A percentile compares a stretch with the other conserved stretches of the same genome.
These are phyloP conservation scores for Brachionus asplanchnoidis DNA, from an alignment of 1,140 invertebrate genomes.

Conservation along the genomic window DNA sequence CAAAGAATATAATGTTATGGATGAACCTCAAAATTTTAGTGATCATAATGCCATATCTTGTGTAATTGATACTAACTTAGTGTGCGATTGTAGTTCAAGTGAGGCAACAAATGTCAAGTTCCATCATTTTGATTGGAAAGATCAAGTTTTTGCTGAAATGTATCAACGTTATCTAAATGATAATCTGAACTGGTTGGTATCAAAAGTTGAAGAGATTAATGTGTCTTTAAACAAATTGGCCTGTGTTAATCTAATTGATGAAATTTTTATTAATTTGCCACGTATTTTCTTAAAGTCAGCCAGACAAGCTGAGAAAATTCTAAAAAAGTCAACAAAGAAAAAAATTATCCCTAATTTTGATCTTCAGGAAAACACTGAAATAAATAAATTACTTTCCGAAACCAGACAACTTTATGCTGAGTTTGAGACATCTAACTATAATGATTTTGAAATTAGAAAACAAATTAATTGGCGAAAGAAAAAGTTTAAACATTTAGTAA, in stretches of 20 bases:
- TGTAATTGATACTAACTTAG: background rate
- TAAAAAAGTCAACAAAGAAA: background rate
- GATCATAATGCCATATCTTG: background rate
- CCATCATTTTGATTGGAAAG: conserved; percentile 16
- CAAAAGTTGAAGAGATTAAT: background rate
- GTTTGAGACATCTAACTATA: background rate
- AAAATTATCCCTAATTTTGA: background rate
- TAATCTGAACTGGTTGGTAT: background rate
- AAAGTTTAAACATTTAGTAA: no score
- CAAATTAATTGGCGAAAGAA: no score
- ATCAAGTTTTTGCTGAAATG: background rate
- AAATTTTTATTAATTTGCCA: background rate
- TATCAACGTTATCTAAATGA: background rate
- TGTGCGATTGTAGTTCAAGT: background rate
- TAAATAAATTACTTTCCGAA: background rate
- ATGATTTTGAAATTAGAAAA: no score
- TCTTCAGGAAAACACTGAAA: background rate
- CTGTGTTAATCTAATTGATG: background rate
- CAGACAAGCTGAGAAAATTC: no score
- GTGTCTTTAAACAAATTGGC: background rate
- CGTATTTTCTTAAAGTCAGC: background rate
- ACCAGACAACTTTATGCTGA: background rate
- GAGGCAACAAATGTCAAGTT: background rate
- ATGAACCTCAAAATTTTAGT: background rate
- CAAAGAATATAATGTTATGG: background rate